These are phyloP conservation scores for Anableps anableps DNA, from an alignment of 2,797 vertebrate genomes.

Conservation along the genomic window DNA sequence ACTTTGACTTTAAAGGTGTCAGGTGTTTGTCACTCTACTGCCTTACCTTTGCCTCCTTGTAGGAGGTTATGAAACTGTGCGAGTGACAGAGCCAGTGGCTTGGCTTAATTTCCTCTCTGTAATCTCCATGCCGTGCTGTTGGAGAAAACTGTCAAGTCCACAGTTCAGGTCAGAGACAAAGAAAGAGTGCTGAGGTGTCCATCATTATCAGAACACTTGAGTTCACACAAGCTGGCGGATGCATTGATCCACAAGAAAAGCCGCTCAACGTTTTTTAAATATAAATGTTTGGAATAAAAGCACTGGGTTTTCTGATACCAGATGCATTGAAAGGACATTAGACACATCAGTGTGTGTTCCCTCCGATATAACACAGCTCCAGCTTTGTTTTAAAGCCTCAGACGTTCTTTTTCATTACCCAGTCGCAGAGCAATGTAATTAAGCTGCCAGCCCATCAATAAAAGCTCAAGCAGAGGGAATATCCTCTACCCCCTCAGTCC, in stretches of 20 bases:
- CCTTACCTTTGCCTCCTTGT: slow-evolving; percentile 8
- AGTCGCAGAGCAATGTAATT: slow-evolving; percentile 13
- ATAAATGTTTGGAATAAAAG: not conserved
- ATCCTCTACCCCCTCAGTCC: slow-evolving; percentile 6
- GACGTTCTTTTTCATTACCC: not conserved
- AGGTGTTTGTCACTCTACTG: slow-evolving; percentile 11
- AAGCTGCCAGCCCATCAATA: slow-evolving; percentile 50
- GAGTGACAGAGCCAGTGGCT: slow-evolving; percentile 41
- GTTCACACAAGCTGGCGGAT: not conserved
- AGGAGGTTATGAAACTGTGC: slow-evolving; percentile 53
- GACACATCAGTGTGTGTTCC: slow-evolving; percentile 4
- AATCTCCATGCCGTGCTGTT: slow-evolving; percentile 24
- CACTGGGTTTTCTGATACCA: slow-evolving; percentile 27
- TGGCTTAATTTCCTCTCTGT: slow-evolving; percentile 28
- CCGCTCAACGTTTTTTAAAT: rapidly evolving
- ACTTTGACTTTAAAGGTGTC: slow-evolving; percentile 12
- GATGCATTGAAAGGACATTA: slow-evolving; percentile 8
- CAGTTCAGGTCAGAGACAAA: slow-evolving; percentile 54
- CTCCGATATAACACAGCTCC: slow-evolving; percentile 1
- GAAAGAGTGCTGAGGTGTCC: slow-evolving; percentile 37
- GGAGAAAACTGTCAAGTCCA: slow-evolving; percentile 44
- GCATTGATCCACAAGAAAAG: not conserved
- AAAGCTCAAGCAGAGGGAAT: slow-evolving; percentile 39
- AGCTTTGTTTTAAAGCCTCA: slow-evolving; percentile 1
- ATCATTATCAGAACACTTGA: slow-evolving; percentile 8